phyloP scores from a whole-genome alignment of 2,113 vertebrate species.

The Picathartes gymnocephalus region DNA sequence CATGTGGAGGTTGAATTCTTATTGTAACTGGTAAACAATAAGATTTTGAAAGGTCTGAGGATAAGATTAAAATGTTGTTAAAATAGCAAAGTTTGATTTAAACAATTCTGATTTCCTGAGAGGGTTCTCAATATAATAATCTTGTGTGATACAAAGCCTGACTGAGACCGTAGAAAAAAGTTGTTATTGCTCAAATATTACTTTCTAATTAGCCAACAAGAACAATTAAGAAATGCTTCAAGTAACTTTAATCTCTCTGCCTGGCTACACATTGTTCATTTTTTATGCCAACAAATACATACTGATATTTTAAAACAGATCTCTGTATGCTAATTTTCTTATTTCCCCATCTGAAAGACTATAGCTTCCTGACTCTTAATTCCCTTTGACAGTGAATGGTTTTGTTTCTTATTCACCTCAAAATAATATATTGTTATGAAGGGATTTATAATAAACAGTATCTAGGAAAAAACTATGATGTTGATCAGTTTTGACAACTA shows the following conservation, averaged over 20 bases:
- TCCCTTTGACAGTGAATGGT: constrained; percentile 63
- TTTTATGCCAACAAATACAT: constrained; percentile 51
- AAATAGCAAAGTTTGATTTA: not conserved
- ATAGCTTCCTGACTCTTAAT: constrained; percentile 58
- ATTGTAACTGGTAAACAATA: not conserved
- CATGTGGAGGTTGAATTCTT: not conserved
- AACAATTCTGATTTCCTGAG: constrained; percentile 2
- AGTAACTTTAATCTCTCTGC: constrained; percentile 59
- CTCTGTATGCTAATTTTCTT: constrained; percentile 66
- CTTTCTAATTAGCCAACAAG: constrained; percentile 60
- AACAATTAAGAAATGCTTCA: constrained; percentile 64
- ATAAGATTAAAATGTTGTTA: not conserved
- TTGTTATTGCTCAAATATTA: constrained; percentile 3
- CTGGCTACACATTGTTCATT: constrained; percentile 43
- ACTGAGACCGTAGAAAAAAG: not conserved
- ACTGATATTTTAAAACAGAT: constrained; percentile 48
- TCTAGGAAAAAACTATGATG: constrained; percentile 57
- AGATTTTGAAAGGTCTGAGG: constrained; percentile 16
- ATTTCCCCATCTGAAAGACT: constrained; percentile 47
- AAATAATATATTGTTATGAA: constrained; percentile 69
- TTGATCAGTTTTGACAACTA: constrained; percentile 74
- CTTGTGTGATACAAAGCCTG: not conserved
- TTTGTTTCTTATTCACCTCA: constrained; percentile 67
- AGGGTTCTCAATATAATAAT: not conserved
- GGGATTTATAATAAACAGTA: constrained; percentile 73